phyloP scores from a whole-genome alignment of 2,888 invertebrate genomes.

The Petrolisthes cinctipes region DNA sequence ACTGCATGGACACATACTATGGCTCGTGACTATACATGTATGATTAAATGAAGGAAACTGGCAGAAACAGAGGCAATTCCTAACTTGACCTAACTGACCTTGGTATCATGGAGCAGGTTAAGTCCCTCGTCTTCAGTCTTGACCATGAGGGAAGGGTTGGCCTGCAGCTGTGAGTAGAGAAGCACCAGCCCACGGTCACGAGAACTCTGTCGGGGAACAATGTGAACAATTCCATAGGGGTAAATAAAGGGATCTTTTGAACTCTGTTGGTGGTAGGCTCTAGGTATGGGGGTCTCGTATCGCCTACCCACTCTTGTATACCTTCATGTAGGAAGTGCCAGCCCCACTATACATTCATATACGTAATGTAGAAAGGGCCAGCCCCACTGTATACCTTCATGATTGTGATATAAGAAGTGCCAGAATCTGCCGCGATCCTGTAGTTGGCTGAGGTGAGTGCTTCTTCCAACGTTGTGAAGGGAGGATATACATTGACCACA shows the following conservation, averaged over 20 bases:
- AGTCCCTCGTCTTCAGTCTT: background rate
- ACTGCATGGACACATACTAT: background rate
- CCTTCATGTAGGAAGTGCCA: background rate
- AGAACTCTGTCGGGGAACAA: background rate
- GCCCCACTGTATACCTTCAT: constrained; percentile 21
- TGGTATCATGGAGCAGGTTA: background rate
- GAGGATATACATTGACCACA: constrained; percentile 4
- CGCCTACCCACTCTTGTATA: background rate
- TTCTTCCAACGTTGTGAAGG: constrained; percentile 20
- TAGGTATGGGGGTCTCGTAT: background rate
- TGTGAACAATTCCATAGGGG: no score
- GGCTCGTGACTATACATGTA: no score
- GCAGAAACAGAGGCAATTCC: no score
- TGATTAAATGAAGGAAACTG: no score
- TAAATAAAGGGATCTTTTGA: no score
- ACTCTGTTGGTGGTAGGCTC: no score
- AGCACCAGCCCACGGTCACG: constrained; percentile 18
- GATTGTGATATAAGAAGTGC: constrained; percentile 31
- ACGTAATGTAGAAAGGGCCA: background rate
- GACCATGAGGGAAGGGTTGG: background rate
- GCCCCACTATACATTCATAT: background rate
- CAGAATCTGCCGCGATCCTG: constrained; percentile 1
- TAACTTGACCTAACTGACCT: background rate
- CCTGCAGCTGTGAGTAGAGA: background rate
- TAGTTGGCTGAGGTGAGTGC: constrained; percentile 39